These are phyloP conservation scores for Epinephelus moara DNA, from an alignment of 2,113 vertebrate genomes.

Conservation along the genomic window DNA sequence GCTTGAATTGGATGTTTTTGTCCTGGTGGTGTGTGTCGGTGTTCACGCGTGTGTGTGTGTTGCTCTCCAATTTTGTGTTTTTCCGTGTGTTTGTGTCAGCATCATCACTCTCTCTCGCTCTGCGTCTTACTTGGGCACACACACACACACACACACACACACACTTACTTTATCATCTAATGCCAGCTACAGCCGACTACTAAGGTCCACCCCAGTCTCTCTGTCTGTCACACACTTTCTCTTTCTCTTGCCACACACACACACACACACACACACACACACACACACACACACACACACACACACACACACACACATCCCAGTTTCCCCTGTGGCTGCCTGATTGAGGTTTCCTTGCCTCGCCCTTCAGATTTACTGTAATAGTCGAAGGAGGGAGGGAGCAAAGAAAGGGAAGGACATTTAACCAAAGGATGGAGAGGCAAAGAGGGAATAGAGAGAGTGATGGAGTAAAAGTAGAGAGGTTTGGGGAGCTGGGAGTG, in stretches of 20 bases:
- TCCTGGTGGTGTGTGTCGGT: not conserved
- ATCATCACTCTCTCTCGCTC: not conserved
- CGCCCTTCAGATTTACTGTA: slow-evolving; percentile 64
- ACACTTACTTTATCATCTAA: slow-evolving; percentile 48
- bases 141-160: slow-evolving; percentile 19
- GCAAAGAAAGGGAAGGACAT: slow-evolving; percentile 6
- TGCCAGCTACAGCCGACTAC: slow-evolving; percentile 45
- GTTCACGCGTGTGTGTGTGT: slow-evolving; percentile 1
- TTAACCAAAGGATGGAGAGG: slow-evolving; percentile 12
- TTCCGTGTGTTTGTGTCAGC: slow-evolving; percentile 1
- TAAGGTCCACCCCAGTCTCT: slow-evolving; percentile 35
- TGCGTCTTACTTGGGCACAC: slow-evolving; percentile 11
- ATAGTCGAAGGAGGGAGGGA: slow-evolving; percentile 8
- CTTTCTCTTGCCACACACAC: not conserved
- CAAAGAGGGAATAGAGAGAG: slow-evolving; percentile 4
- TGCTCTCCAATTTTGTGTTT: slow-evolving; percentile 1
- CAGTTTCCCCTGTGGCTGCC: slow-evolving; percentile 37
- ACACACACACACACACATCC: slow-evolving; percentile 26
- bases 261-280: slow-evolving; percentile 37
- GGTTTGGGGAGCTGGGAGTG: not conserved
- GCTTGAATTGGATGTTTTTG: slow-evolving; percentile 28
- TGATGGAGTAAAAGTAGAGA: slow-evolving; percentile 11
- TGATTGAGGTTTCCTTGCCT: slow-evolving; percentile 61
- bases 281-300: slow-evolving; percentile 19
- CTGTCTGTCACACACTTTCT: slow-evolving; percentile 4